These are phyloP conservation scores for Ectemnius lituratus DNA, from an alignment of 2,888 invertebrate species.

Conservation along the genomic window DNA sequence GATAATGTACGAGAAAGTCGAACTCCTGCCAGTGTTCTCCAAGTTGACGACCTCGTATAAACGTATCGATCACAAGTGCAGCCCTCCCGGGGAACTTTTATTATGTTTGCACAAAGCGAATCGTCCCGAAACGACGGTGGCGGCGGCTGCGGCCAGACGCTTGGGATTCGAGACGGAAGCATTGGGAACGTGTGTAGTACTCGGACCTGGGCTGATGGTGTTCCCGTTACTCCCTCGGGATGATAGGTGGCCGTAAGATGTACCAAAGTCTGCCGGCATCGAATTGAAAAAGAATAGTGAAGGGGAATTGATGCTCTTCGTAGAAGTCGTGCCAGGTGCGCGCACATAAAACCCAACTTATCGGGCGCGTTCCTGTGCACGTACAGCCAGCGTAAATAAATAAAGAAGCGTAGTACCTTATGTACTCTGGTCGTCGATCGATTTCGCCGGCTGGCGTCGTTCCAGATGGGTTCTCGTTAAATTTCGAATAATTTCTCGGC, in stretches of 20 bases:
- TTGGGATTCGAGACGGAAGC: too few species aligned
- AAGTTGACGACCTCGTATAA: too few species aligned
- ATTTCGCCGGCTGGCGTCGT: conserved; percentile 60
- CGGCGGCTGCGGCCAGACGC: too few species aligned
- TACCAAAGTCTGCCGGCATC: too few species aligned
- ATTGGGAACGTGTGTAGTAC: too few species aligned
- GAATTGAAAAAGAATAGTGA: conserved; percentile 11
- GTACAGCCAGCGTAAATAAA: conserved; percentile 64
- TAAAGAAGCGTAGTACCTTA: conserved; percentile 62
- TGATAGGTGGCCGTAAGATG: too few species aligned
- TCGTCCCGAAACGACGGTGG: conserved; percentile 2
- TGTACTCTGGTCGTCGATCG: conserved; percentile 60
- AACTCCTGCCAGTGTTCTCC: too few species aligned
- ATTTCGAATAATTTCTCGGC: conserved; percentile 58
- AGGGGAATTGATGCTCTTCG: background rate
- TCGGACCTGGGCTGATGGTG: too few species aligned
- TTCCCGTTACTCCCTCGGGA: too few species aligned
- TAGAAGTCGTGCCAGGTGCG: conserved; percentile 28
- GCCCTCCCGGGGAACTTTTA: background rate
- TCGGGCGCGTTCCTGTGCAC: conserved; percentile 36
- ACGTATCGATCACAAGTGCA: too few species aligned
- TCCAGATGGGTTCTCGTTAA: conserved; percentile 62
- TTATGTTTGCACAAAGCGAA: conserved; percentile 5
- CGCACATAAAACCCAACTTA: conserved; percentile 37
- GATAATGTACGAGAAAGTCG: too few species aligned